Evolutionary conservation across 2,888 invertebrate species (phyloP).

Genomic region (Anoplius nigerrimus): DNA sequence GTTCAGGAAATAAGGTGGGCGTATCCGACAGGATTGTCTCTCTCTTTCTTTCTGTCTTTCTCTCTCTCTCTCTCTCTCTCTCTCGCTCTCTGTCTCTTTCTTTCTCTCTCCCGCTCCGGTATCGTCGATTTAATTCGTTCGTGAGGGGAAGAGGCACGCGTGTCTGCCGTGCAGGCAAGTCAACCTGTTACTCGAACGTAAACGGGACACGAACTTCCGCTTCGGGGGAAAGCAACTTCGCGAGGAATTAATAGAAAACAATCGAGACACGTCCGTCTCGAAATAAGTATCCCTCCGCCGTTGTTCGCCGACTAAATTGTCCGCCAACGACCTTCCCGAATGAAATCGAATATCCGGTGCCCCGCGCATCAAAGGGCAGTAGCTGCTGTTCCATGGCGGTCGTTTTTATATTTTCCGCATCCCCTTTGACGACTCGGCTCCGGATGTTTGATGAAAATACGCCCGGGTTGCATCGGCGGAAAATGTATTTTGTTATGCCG

Average conservation of each 20-base stretch:
- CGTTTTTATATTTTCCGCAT: background rate
- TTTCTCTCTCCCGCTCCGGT: background rate
- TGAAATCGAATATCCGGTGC: background rate
- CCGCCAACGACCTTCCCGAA: too few relatives aligned
- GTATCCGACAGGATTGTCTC: background rate
- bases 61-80: conserved; percentile 4
- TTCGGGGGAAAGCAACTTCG: too few relatives aligned
- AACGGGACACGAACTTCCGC: too few relatives aligned
- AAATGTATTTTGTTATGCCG: too few relatives aligned
- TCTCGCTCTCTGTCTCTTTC: background rate
- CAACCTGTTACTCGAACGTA: too few relatives aligned
- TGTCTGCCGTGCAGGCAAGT: background rate
- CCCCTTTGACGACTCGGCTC: too few relatives aligned
- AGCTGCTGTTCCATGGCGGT: background rate
- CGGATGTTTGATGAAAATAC: too few relatives aligned
- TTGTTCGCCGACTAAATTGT: too few relatives aligned
- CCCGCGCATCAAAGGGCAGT: background rate
- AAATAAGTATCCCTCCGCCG: background rate
- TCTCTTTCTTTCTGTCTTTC: background rate
- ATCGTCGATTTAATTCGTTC: background rate
- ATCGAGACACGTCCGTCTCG: conserved; percentile 3
- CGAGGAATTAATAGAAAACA: too few relatives aligned
- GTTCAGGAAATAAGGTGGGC: background rate
- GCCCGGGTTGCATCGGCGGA: too few relatives aligned
- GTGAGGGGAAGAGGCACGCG: background rate